Evolutionary conservation across 2,888 invertebrate genomes (phyloP).

Genomic region (Acleris holmiana): DNA sequence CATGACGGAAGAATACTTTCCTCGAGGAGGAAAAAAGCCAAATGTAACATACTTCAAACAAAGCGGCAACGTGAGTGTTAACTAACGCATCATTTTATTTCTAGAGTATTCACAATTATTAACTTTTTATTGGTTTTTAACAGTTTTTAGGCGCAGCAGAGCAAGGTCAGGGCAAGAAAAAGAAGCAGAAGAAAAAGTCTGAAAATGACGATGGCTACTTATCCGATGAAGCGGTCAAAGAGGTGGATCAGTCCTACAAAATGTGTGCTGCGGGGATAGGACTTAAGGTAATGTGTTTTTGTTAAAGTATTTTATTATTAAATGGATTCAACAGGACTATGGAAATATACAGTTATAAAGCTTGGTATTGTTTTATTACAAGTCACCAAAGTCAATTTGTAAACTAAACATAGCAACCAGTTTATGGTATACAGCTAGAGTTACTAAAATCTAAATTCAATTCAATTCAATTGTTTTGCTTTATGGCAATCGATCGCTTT

Average conservation of each 20-base stretch:
- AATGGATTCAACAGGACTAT: too few relatives aligned
- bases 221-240: conserved; percentile 66
- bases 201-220: conserved; percentile 77
- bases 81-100: not conserved
- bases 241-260: conserved; percentile 62
- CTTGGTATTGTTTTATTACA: too few relatives aligned
- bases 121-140: not conserved
- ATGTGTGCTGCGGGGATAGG: conserved; percentile 66
- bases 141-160: conserved; percentile 74
- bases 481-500: too few relatives aligned
- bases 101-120: not conserved
- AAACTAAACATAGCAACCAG: too few relatives aligned
- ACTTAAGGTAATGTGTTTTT: conserved; percentile 56
- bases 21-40: conserved; percentile 82
- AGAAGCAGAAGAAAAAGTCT: conserved; percentile 62
- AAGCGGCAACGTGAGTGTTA: conserved; percentile 64
- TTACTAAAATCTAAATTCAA: too few relatives aligned
- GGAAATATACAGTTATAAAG: too few relatives aligned
- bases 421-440: too few relatives aligned
- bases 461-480: too few relatives aligned
- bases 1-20: conserved; percentile 82
- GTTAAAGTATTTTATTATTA: too few relatives aligned
- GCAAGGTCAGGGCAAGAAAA: conserved; percentile 71
- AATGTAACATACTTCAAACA: conserved; percentile 71
- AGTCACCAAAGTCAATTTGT: too few relatives aligned